Evolutionary conservation across 2,113 vertebrate species (phyloP).

Genomic region (Elephantulus edwardii): DNA sequence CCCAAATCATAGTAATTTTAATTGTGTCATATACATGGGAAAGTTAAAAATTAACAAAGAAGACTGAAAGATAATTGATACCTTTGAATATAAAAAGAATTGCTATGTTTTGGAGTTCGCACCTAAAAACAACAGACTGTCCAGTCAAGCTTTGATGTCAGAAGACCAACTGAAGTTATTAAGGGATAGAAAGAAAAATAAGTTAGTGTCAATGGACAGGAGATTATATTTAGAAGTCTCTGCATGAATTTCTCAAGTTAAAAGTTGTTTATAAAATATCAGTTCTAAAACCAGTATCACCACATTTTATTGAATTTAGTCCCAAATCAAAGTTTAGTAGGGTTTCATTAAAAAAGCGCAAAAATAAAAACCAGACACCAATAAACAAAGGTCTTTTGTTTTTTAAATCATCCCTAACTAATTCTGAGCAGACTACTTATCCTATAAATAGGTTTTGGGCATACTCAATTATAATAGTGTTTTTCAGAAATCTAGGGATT

Average conservation of each 20-base stretch:
- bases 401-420: not conserved
- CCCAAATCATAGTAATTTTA: no score
- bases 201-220: not conserved
- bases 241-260: not conserved
- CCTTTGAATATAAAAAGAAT: no score
- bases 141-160: not conserved
- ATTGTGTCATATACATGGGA: no score
- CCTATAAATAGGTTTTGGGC: not conserved
- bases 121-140: no score
- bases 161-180: not conserved
- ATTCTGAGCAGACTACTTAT: not conserved
- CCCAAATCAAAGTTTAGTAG: not conserved
- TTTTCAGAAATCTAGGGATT: not conserved
- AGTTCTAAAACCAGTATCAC: not conserved
- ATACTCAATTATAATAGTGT: not conserved
- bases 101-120: no score
- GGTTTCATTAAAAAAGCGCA: not conserved
- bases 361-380: not conserved
- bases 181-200: not conserved
- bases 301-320: not conserved
- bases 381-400: not conserved
- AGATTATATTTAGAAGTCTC: not conserved
- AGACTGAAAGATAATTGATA: no score
- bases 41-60: no score
- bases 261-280: not conserved